Conservation (phyloP, 2,113 vertebrate genomes). For the Sorex araneus region DNA sequence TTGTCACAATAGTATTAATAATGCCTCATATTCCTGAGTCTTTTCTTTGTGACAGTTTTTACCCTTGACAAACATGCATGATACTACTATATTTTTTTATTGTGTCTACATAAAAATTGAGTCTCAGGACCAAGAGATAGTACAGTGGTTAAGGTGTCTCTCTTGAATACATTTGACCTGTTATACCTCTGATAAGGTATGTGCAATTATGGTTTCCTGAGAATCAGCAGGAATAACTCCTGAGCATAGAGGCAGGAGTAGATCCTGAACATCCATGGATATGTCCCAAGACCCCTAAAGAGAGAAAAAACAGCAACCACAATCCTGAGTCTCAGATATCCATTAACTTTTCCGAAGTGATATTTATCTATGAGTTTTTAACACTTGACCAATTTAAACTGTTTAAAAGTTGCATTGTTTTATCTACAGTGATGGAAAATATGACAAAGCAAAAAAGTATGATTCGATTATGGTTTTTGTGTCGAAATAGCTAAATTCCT, state of each 20-base stretch:
- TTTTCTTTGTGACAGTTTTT: slow-evolving; percentile 7
- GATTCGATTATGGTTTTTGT: neutral
- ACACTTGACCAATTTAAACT: neutral
- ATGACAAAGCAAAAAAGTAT: neutral
- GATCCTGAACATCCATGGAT: no score
- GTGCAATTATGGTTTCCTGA: no score
- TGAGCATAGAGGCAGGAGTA: no score
- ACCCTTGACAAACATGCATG: neutral
- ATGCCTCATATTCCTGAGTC: neutral
- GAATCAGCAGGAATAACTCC: no score
- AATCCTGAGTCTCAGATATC: neutral
- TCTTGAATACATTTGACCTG: no score
- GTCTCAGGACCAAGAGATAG: neutral
- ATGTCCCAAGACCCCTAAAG: neutral
- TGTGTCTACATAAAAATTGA: neutral
- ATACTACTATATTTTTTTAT: neutral
- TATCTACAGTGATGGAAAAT: neutral
- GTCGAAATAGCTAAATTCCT: neutral
- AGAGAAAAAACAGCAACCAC: neutral
- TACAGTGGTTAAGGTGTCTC: no score
- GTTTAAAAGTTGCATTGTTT: slow-evolving; percentile 2
- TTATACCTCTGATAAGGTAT: no score
- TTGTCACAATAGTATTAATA: neutral
- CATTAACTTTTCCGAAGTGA: neutral
- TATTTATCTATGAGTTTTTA: neutral